Conservation (phyloP, 2,797 vertebrate genomes). For the Eurystomus glaucurus region DNA sequence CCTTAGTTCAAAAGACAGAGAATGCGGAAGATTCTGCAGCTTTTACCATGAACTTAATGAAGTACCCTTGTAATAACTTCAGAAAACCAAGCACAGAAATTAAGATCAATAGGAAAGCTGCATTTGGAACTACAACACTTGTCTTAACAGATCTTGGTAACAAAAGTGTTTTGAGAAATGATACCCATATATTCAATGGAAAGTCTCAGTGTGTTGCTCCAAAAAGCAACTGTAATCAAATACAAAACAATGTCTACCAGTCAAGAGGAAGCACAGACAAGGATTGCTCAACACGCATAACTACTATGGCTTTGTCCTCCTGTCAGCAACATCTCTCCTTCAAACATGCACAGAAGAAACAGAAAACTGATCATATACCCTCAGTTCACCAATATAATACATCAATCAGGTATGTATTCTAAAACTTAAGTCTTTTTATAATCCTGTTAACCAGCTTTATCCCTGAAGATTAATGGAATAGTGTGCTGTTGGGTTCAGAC, state of each 20-base stretch:
- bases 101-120: constrained; percentile 92
- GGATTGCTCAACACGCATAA: constrained; percentile 69
- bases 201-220: background rate
- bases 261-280: background rate
- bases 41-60: constrained; percentile 84
- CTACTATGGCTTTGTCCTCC: background rate
- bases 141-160: constrained; percentile 89
- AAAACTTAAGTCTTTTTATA: background rate
- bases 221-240: background rate
- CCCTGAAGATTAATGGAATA: background rate
- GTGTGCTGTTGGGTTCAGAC: background rate
- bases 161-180: constrained; percentile 65
- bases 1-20: constrained; percentile 79
- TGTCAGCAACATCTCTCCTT: constrained; percentile 72
- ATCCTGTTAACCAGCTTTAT: background rate
- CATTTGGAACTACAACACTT: constrained; percentile 91
- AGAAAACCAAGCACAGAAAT: constrained; percentile 87
- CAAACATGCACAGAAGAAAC: constrained; percentile 90
- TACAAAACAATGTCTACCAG: background rate
- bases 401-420: constrained; percentile 73
- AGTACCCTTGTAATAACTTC: constrained; percentile 91
- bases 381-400: constrained; percentile 71
- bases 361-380: constrained; percentile 86
- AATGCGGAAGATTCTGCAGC: constrained; percentile 68
- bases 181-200: background rate